Evolutionary conservation across 2,888 invertebrate genomes (phyloP), one percentile per base, ranked within the genome.

Genomic region (Acheta domesticus): DNA sequence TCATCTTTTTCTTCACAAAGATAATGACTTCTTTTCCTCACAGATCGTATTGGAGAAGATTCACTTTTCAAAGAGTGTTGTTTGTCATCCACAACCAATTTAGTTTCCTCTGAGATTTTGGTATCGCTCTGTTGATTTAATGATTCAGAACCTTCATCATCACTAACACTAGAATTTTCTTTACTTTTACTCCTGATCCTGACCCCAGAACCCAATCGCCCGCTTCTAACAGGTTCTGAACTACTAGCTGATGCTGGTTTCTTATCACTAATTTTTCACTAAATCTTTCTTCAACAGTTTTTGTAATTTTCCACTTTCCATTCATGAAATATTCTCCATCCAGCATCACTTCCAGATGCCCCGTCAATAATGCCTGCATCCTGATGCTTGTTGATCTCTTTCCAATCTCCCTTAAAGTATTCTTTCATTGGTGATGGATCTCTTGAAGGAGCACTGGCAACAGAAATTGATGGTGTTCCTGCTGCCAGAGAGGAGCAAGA

Each of bases 271-370:
- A 92, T 80, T 91, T 91, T 84, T 91, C 91, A 14, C 91, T 92
- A 80, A 93, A 88, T 87, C 93, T 93, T 81, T 93, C 93, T 85
- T 94, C 93, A 77, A 94, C 93, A 73, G 93, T 93, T 85, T 93
- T 93, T 74, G 93, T 91, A 82, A 94, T 91, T 87, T 93, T 93
- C 77, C 92, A n/a, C 93, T 86, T 89, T 92, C 80, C 93, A 91
- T 83, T 93, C 93, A 82, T 91, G 90, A 82, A 93, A 91, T 84
- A 93, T 89, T 84, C 91, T 91, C 93, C 93, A 93, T 11, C 92
- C 91, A 86, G 93, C 93, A 82, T 79, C 79, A 20, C 78, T 74
- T 19, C 77, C 76, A 2, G 88, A 88, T 19, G 88, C 87, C 82
- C 89, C 88, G 83, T 93, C 93, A 20, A 91, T 79, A 36, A 81